phyloP scores from a whole-genome alignment of 1,140 invertebrate species.

The Macrocentrus cingulum region DNA sequence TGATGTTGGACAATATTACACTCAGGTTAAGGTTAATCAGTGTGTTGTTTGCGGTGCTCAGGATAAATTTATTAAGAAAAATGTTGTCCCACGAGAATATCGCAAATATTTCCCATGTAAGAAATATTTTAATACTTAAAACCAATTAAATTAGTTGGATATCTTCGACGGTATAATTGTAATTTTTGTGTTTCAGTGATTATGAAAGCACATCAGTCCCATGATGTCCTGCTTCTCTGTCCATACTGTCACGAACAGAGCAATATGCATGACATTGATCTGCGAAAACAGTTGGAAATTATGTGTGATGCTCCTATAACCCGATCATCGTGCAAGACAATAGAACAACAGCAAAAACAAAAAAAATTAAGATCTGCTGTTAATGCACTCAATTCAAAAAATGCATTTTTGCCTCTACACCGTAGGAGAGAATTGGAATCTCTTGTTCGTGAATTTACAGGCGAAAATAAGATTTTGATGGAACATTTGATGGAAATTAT shows the following conservation, averaged over 20 bases:
- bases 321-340: conserved; percentile 39
- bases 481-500: conserved; percentile 43
- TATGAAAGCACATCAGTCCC: conserved; percentile 82
- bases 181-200: conserved; percentile 58
- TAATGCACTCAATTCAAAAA: conserved; percentile 63
- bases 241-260: conserved; percentile 72
- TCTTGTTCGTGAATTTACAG: conserved; percentile 56
- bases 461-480: conserved; percentile 41
- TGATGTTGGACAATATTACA: conserved; percentile 73
- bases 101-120: conserved; percentile 77
- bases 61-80: conserved; percentile 76
- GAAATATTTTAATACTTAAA: conserved; percentile 20
- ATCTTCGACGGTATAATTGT: conserved; percentile 17
- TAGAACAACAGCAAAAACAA: conserved; percentile 38
- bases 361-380: conserved; percentile 69
- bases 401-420: conserved; percentile 58
- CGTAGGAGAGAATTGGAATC: conserved; percentile 59
- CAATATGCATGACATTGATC: conserved; percentile 67
- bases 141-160: neutral
- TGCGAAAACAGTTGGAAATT: conserved; percentile 65
- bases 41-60: conserved; percentile 80
- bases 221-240: conserved; percentile 80
- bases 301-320: conserved; percentile 68
- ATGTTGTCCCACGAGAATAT: conserved; percentile 83
- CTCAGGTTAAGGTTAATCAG: conserved; percentile 74